A percentile compares a stretch with the other conserved stretches of the same genome.
These are phyloP conservation scores for Troilus luridus DNA, from an alignment of 2,888 invertebrate genomes.

Conservation along the genomic window DNA sequence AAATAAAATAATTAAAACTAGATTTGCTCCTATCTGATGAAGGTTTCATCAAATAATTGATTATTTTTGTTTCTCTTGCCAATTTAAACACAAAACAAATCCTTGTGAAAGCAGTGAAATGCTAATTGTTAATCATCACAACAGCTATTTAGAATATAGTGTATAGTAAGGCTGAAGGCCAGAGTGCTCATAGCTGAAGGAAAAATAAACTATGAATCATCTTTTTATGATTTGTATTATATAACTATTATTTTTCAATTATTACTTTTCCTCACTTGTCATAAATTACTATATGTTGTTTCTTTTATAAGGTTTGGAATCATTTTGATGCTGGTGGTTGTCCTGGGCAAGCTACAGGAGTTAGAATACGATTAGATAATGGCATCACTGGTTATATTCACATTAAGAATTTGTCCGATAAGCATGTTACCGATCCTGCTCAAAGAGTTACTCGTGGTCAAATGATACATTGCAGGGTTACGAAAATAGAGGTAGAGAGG, in stretches of 20 bases:
- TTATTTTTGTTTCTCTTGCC: too few relatives aligned
- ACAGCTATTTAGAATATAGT: too few relatives aligned
- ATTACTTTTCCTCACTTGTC: not conserved
- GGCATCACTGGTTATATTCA: conserved; percentile 93
- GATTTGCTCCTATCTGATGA: too few relatives aligned
- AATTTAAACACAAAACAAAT: too few relatives aligned
- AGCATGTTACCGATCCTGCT: conserved; percentile 92
- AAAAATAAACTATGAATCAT: too few relatives aligned
- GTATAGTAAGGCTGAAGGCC: too few relatives aligned
- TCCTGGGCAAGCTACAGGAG: conserved; percentile 95
- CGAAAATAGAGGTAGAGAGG: conserved; percentile 95
- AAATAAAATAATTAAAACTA: too few relatives aligned
- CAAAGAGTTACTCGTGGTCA: conserved; percentile 90
- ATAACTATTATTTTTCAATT: not conserved
- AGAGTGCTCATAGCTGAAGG: too few relatives aligned
- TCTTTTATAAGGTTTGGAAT: conserved; percentile 84
- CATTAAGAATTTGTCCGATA: conserved; percentile 93
- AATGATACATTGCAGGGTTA: conserved; percentile 88
- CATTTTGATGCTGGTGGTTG: conserved; percentile 97
- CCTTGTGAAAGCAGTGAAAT: too few relatives aligned
- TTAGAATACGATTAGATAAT: conserved; percentile 91
- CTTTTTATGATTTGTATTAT: not conserved
- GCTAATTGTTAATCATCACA: too few relatives aligned
- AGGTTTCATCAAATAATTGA: too few relatives aligned
- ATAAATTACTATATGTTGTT: not conserved